phyloP scores from a whole-genome alignment of 2,888 invertebrate genomes.

The Scelioninae gen. 2 region DNA sequence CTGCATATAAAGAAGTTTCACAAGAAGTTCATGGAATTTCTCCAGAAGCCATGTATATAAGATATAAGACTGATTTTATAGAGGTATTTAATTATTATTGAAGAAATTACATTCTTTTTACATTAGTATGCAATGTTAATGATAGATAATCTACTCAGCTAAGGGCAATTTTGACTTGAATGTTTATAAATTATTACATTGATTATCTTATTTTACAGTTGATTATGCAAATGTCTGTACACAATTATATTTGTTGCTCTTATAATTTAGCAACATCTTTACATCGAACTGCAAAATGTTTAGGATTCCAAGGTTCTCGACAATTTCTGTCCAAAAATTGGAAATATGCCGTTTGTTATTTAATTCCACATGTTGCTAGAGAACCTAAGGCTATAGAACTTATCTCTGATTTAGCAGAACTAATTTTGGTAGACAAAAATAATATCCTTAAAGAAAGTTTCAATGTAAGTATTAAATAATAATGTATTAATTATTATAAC shows the following conservation, averaged over 20 bases:
- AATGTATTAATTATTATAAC: too few relatives aligned
- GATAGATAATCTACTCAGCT: too few relatives aligned
- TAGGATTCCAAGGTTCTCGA: constrained; percentile 82
- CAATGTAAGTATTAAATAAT: constrained; percentile 65
- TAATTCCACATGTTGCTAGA: constrained; percentile 79
- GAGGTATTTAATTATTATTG: too few relatives aligned
- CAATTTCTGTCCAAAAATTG: constrained; percentile 84
- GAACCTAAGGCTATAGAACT: constrained; percentile 79
- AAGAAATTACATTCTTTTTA: background rate
- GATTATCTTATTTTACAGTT: constrained; percentile 64
- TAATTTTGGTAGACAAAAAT: constrained; percentile 71
- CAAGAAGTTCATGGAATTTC: constrained; percentile 77
- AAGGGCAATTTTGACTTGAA: too few relatives aligned
- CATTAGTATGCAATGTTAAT: background rate
- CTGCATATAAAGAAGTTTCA: constrained; percentile 79
- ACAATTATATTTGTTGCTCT: constrained; percentile 77
- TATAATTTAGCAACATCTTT: constrained; percentile 79
- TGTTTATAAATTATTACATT: too few relatives aligned
- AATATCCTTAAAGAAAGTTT: constrained; percentile 80
- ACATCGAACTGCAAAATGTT: constrained; percentile 80
- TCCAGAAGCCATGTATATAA: constrained; percentile 79
- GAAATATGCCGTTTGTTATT: constrained; percentile 81
- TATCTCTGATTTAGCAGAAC: constrained; percentile 80
- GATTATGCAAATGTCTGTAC: constrained; percentile 79
- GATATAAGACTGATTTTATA: constrained; percentile 79